Conservation (phyloP, 2,113 vertebrate genomes). For the Thermophis baileyi region DNA sequence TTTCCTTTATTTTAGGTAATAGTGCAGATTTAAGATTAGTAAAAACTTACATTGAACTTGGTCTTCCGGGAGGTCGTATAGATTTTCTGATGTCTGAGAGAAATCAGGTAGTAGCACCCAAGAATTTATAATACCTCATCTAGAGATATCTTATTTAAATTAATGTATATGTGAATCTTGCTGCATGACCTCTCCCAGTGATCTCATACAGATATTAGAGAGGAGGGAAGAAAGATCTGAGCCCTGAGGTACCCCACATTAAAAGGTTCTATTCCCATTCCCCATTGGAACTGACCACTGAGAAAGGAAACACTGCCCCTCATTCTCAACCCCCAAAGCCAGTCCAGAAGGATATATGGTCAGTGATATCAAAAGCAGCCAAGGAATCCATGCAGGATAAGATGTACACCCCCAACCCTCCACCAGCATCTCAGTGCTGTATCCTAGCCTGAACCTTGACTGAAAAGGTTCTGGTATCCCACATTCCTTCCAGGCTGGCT, state of each 20-base stretch:
- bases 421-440: neutral
- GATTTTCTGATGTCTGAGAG: slow-evolving; percentile 99
- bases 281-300: neutral
- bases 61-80: slow-evolving; percentile 89
- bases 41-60: slow-evolving; percentile 96
- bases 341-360: neutral
- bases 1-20: slow-evolving; percentile 76
- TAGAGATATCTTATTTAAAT: neutral
- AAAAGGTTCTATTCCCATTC: neutral
- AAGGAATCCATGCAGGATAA: neutral
- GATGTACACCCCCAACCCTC: neutral
- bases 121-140: neutral
- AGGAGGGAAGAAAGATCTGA: neutral
- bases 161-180: neutral
- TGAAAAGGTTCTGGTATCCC: neutral
- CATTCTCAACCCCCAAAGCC: neutral
- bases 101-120: slow-evolving; percentile 83
- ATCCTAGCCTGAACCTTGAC: neutral
- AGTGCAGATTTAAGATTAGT: slow-evolving; percentile 95
- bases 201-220: neutral
- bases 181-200: neutral
- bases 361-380: neutral
- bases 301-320: neutral
- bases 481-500: neutral
- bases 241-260: neutral